These are phyloP conservation scores for Platysternon megacephalum DNA, from an alignment of 2,113 vertebrate species.

Conservation along the genomic window DNA sequence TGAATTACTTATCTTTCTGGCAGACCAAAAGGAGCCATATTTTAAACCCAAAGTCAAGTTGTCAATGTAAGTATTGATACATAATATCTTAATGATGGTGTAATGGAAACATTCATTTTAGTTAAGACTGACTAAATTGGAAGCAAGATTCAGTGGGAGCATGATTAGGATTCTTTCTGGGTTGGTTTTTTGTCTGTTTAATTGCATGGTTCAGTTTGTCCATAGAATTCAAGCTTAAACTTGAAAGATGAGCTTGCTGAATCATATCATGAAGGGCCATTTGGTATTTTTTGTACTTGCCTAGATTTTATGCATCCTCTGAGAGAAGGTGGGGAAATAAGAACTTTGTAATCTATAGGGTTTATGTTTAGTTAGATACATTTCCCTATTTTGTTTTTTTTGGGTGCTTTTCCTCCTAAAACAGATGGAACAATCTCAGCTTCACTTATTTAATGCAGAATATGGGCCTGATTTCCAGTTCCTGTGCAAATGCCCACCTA, in stretches of 20 bases:
- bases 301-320: neutral
- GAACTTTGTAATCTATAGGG: neutral
- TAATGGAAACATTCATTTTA: fast-evolving
- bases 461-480: neutral
- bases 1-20: constrained; percentile 91
- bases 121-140: neutral
- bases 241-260: neutral
- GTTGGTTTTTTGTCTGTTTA: neutral
- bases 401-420: neutral
- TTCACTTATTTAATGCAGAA: neutral
- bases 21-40: constrained; percentile 92
- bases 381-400: neutral
- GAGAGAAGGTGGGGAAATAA: neutral
- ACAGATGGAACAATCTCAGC: neutral
- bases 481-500: neutral
- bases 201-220: fast-evolving
- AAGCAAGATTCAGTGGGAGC: neutral
- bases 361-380: neutral
- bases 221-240: neutral
- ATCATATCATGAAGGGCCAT: neutral
- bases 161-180: neutral
- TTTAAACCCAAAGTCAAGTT: constrained; percentile 91
- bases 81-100: neutral
- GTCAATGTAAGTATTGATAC: constrained; percentile 78
- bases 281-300: neutral